Conservation (phyloP, 2,797 vertebrate species). For the Phoeniculus purpureus region DNA sequence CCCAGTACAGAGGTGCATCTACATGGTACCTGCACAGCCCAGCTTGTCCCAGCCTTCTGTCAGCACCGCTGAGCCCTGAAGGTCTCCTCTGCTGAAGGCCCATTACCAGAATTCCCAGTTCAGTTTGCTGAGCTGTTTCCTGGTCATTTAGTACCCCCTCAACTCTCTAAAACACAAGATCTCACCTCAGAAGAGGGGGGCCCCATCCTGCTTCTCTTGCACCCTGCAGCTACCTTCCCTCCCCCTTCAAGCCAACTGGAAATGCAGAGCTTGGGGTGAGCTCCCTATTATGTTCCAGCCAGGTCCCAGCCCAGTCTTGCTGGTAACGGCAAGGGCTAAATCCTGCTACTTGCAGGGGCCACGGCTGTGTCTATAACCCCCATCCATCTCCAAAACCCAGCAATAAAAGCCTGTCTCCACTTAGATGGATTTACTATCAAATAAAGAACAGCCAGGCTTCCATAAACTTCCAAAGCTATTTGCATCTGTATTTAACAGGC, state of each 20-base stretch:
- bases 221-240: not conserved
- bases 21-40: rapidly evolving
- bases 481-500: not conserved
- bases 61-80: not conserved
- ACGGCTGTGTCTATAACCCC: not conserved
- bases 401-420: not conserved
- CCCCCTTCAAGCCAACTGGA: rapidly evolving
- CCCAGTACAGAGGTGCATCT: rapidly evolving
- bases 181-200: rapidly evolving
- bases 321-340: not conserved
- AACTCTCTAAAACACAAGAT: not conserved
- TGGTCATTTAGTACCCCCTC: not conserved
- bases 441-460: not conserved
- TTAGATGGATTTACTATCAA: not conserved
- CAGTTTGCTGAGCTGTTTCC: not conserved
- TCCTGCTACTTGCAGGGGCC: not conserved
- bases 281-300: not conserved
- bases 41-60: not conserved
- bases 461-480: not conserved
- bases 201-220: not conserved
- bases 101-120: not conserved
- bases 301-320: not conserved
- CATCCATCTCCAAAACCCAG: not conserved
- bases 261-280: rapidly evolving
- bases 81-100: rapidly evolving